phyloP scores from a whole-genome alignment of 2,113 vertebrate genomes.

The Pimephales promelas region DNA sequence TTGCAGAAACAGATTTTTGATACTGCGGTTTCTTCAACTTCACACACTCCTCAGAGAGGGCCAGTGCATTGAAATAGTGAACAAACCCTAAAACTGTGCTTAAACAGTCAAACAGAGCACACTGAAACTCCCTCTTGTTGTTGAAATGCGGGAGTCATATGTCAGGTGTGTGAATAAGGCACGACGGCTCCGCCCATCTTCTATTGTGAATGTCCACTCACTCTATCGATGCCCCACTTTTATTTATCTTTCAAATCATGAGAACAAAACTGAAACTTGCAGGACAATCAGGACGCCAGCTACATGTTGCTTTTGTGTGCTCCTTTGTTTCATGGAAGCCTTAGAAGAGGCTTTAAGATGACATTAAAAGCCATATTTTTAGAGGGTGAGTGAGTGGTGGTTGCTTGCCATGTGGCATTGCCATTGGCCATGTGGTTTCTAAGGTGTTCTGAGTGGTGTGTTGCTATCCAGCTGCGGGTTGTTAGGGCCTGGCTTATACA shows the following conservation, averaged over 20 bases:
- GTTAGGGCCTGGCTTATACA: neutral
- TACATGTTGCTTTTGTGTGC: neutral
- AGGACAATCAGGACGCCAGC: neutral
- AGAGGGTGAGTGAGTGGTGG: neutral
- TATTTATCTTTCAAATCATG: constrained; percentile 27
- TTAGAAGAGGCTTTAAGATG: neutral
- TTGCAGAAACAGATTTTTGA: neutral
- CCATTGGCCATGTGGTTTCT: neutral
- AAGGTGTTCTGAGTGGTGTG: neutral
- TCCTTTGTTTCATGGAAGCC: neutral
- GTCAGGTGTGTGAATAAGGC: constrained; percentile 66
- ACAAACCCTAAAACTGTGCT: constrained; percentile 24
- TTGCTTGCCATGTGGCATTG: constrained; percentile 14
- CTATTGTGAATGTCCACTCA: constrained; percentile 42
- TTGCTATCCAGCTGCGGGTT: neutral
- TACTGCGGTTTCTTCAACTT: neutral
- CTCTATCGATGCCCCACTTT: constrained; percentile 35
- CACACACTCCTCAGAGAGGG: neutral
- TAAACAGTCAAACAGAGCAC: constrained; percentile 43
- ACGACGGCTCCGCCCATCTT: constrained; percentile 50
- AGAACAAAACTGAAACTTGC: constrained; percentile 4
- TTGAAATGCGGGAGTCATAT: constrained; percentile 65
- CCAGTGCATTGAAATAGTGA: neutral
- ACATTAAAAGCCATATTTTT: neutral
- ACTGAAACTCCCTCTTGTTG: constrained; percentile 55